These are phyloP conservation scores for Aramus guarauna DNA, from an alignment of 2,113 vertebrate species.

Conservation along the genomic window DNA sequence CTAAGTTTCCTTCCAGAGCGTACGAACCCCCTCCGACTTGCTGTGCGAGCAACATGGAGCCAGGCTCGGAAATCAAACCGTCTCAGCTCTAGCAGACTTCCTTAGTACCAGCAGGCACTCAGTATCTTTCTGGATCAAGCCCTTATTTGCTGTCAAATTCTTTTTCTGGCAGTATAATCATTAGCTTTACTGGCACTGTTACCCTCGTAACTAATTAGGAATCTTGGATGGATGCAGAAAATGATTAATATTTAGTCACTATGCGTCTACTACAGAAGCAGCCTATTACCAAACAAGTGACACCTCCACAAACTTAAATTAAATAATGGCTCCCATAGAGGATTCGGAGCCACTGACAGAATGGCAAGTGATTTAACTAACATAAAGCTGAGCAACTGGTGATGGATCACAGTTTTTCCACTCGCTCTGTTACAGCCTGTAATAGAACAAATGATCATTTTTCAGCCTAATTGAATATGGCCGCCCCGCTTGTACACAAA, in stretches of 20 bases:
- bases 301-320: conserved; percentile 39
- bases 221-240: conserved; percentile 28
- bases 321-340: conserved; percentile 45
- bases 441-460: conserved; percentile 59
- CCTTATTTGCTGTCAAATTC: not conserved
- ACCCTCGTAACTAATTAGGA: conserved; percentile 38
- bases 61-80: fast-evolving
- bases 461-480: conserved; percentile 64
- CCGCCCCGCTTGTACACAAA: not conserved
- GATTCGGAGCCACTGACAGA: not conserved
- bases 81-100: not conserved
- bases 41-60: fast-evolving
- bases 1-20: fast-evolving
- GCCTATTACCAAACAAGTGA: conserved; percentile 51
- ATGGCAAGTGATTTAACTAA: not conserved
- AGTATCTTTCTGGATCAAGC: not conserved
- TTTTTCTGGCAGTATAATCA: not conserved
- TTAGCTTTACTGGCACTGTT: not conserved
- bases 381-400: not conserved
- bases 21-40: fast-evolving
- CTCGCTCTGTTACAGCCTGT: not conserved
- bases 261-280: not conserved
- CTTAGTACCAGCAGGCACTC: too few relatives aligned
- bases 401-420: not conserved
- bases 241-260: conserved; percentile 48